Evolutionary conservation across 1,140 invertebrate genomes (phyloP).

Genomic region (Cydia amplana): DNA sequence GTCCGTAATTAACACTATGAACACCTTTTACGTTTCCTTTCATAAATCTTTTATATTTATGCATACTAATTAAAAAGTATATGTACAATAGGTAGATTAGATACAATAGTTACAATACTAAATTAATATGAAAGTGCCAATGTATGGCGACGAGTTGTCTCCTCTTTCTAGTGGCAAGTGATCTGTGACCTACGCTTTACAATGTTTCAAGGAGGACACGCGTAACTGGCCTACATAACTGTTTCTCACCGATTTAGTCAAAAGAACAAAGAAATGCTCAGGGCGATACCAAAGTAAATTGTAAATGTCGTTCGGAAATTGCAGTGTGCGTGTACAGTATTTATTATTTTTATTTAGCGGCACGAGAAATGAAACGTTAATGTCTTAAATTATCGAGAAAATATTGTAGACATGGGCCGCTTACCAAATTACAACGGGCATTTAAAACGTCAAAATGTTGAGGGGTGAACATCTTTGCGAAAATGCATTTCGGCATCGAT

Average conservation of each 20-base stretch:
- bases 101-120: too few species aligned
- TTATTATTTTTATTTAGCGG: slow-evolving; percentile 37
- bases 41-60: too few species aligned
- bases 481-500: slow-evolving; percentile 37
- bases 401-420: slow-evolving; percentile 45
- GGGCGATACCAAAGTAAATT: slow-evolving; percentile 23
- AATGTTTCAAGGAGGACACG: neutral
- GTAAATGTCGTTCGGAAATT: slow-evolving; percentile 31
- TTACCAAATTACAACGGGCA: slow-evolving; percentile 42
- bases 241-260: slow-evolving; percentile 23
- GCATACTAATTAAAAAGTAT: too few species aligned
- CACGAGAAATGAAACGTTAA: slow-evolving; percentile 46
- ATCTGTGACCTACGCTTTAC: neutral
- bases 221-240: slow-evolving; percentile 14
- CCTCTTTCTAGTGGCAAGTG: neutral
- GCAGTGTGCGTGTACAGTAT: slow-evolving; percentile 40
- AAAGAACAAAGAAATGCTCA: slow-evolving; percentile 26
- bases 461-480: slow-evolving; percentile 35
- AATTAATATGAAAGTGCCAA: too few species aligned
- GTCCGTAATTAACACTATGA: too few species aligned
- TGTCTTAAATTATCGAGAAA: slow-evolving; percentile 46
- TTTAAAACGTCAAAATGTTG: slow-evolving; percentile 46
- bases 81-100: too few species aligned
- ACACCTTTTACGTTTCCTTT: too few species aligned
- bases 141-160: too few species aligned